Conservation (phyloP, 2,797 vertebrate genomes). For the Macropodus opercularis region DNA sequence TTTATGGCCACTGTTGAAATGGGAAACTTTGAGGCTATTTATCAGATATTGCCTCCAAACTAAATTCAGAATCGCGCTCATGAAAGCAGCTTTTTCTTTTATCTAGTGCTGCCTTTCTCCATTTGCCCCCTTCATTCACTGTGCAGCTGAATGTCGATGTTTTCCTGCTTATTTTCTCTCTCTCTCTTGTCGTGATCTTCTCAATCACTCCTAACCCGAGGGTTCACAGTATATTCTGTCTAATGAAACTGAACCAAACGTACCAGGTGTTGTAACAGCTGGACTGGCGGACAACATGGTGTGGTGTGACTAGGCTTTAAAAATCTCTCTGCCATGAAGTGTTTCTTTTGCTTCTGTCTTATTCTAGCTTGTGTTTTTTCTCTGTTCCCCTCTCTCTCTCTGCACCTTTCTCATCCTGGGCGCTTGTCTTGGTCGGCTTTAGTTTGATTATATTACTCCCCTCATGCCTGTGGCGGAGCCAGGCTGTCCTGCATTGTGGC, state of each 20-base stretch:
- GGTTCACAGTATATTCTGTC: slow-evolving; percentile 58
- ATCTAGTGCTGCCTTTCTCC: background rate
- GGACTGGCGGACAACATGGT: slow-evolving; percentile 56
- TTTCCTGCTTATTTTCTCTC: slow-evolving; percentile 29
- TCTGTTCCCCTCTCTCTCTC: slow-evolving; percentile 42
- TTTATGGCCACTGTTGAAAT: background rate
- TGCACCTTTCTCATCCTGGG: slow-evolving; percentile 65
- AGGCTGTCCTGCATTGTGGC: slow-evolving; percentile 97
- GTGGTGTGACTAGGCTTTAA: slow-evolving; percentile 60
- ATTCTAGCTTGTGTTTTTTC: slow-evolving; percentile 55
- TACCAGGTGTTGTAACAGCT: slow-evolving; percentile 1
- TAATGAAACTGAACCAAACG: slow-evolving; percentile 46
- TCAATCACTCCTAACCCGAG: slow-evolving; percentile 59
- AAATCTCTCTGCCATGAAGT: slow-evolving; percentile 58
- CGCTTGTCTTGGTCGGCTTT: slow-evolving; percentile 90
- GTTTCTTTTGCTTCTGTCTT: slow-evolving; percentile 75
- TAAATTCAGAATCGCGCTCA: too few species aligned
- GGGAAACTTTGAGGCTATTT: background rate
- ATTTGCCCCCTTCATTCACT: background rate
- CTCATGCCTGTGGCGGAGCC: slow-evolving; percentile 90
- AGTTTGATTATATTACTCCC: slow-evolving; percentile 96
- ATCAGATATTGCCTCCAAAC: too few species aligned
- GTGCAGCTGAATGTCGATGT: background rate
- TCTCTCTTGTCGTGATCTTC: slow-evolving; percentile 12
- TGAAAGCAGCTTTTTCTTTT: too few species aligned